Percentiles rank a stretch among this genome's conserved stretches.
Evolutionary conservation across 1,140 invertebrate species (phyloP).

Genomic region (Lepidotrigona ventralis): DNA sequence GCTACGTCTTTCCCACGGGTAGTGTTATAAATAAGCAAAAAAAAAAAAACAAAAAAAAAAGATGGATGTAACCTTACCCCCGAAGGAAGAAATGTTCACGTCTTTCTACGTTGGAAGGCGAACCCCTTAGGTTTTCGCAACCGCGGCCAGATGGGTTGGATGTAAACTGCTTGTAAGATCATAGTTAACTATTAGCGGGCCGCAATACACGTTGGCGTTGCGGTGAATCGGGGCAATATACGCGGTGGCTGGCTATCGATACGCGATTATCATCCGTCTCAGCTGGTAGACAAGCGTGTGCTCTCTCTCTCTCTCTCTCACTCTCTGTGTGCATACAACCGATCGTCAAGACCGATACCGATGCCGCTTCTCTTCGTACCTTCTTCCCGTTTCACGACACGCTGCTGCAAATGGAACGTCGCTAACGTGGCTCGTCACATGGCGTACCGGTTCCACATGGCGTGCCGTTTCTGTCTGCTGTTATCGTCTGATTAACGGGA

Average conservation of each 20-base stretch:
- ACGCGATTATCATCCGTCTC: conserved; percentile 22
- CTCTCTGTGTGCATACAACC: background rate
- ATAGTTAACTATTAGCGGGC: conserved; percentile 48
- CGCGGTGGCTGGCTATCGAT: conserved; percentile 27
- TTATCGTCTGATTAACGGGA: conserved; percentile 24
- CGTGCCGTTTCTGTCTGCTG: background rate
- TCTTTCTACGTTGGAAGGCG: background rate
- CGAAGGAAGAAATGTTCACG: background rate
- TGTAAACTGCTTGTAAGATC: conserved; percentile 48
- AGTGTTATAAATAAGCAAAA: too few relatives aligned
- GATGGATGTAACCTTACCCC: background rate
- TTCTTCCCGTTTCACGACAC: background rate
- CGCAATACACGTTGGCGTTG: conserved; percentile 24
- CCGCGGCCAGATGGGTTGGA: conserved; percentile 19
- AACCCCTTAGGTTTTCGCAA: conserved; percentile 19
- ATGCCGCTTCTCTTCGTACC: background rate
- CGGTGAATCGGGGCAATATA: conserved; percentile 22
- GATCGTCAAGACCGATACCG: conserved; percentile 13
- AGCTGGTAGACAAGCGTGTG: conserved; percentile 9
- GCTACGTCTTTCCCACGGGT: too few relatives aligned
- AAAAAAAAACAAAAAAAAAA: background rate
- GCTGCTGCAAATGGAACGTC: conserved; percentile 3
- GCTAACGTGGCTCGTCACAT: conserved; percentile 3
- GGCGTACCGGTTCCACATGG: background rate
- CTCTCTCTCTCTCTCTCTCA: background rate